phyloP scores from a whole-genome alignment of 1,140 invertebrate genomes.

The Atopsyche davidsoni region DNA sequence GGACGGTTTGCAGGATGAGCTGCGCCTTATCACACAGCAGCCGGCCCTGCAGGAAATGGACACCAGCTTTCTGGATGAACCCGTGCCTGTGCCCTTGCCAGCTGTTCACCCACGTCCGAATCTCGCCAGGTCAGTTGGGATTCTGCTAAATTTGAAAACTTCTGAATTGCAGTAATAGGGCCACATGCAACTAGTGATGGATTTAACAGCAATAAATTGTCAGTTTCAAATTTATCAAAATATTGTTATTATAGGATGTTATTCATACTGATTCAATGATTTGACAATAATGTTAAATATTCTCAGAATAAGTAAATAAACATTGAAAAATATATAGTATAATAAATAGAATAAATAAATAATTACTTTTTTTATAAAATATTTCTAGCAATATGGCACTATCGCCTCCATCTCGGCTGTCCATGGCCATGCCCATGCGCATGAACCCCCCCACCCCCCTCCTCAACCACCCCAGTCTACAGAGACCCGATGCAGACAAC shows the following conservation, averaged over 20 bases:
- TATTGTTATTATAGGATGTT: no score
- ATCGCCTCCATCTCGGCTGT: slow-evolving; percentile 31
- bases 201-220: background rate
- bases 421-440: slow-evolving; percentile 7
- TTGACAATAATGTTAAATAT: no score
- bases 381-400: slow-evolving; percentile 34
- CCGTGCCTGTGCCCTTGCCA: slow-evolving; percentile 48
- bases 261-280: no score
- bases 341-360: background rate
- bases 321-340: slow-evolving; percentile 8
- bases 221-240: background rate
- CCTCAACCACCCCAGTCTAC: slow-evolving; percentile 33
- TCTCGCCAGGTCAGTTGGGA: no score
- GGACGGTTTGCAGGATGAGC: slow-evolving; percentile 35
- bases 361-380: background rate
- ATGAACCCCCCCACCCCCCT: slow-evolving; percentile 30
- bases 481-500: slow-evolving; percentile 43
- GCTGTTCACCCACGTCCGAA: no score
- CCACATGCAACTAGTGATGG: background rate
- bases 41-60: slow-evolving; percentile 45
- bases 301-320: no score
- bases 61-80: slow-evolving; percentile 49
- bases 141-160: background rate
- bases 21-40: slow-evolving; percentile 35
- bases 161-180: background rate